Evolutionary conservation across 2,113 vertebrate genomes (phyloP).

Genomic region (Dendrocopos noguchii): DNA sequence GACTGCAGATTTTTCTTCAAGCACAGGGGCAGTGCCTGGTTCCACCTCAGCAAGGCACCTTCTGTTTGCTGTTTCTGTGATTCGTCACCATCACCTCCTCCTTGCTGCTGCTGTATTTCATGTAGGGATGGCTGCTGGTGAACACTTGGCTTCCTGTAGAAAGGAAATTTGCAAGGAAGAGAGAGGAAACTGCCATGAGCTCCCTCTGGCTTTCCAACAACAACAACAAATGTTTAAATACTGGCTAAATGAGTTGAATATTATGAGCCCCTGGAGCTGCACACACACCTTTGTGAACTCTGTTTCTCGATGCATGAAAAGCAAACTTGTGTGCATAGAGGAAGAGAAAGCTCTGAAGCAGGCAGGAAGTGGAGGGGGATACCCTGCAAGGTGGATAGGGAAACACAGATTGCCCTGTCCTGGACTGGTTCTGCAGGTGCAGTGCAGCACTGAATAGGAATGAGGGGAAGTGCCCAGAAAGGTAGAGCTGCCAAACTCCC

Average conservation of each 20-base stretch:
- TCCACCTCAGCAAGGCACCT: background rate
- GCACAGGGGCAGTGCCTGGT: background rate
- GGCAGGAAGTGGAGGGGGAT: background rate
- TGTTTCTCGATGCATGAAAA: background rate
- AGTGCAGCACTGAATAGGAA: background rate
- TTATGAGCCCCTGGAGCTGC: background rate
- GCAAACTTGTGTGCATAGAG: accelerated
- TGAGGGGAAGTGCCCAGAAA: background rate
- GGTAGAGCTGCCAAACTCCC: background rate
- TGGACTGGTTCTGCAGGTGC: background rate
- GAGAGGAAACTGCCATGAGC: background rate
- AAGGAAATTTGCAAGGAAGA: background rate
- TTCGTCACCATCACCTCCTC: accelerated
- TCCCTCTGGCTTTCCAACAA: background rate
- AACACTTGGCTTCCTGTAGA: background rate
- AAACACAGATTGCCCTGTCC: accelerated
- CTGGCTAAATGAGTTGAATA: background rate
- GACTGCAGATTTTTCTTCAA: background rate
- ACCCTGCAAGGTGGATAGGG: background rate
- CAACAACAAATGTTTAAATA: background rate
- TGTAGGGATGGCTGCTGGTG: accelerated
- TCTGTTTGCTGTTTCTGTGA: background rate
- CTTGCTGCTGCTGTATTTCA: background rate
- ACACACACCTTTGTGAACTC: background rate
- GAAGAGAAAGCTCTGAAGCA: background rate